phyloP scores from a whole-genome alignment of 2,113 vertebrate genomes.

The Stigmatopora nigra region DNA sequence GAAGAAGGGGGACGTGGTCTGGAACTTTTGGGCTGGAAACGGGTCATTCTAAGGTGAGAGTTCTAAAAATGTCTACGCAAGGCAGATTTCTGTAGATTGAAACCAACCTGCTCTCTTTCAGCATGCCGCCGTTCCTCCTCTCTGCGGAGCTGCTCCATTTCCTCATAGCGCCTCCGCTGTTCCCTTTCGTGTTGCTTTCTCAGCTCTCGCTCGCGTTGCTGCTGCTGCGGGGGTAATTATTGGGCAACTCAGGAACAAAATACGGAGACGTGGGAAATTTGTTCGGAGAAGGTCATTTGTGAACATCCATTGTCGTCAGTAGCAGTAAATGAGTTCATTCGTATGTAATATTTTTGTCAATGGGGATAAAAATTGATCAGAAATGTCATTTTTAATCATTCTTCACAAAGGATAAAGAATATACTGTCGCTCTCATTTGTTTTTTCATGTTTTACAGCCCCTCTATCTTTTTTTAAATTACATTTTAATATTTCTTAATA shows the following conservation, averaged over 20 bases:
- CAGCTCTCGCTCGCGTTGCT: slow-evolving; percentile 84
- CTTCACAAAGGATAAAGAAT: neutral
- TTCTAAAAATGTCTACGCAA: neutral
- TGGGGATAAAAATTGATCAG: no score
- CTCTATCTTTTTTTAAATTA: no score
- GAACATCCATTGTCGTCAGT: no score
- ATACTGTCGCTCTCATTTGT: neutral
- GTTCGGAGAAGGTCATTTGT: no score
- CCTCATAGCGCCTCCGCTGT: slow-evolving; percentile 82
- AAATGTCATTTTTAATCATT: neutral
- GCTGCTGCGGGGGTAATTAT: slow-evolving; percentile 71
- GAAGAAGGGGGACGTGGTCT: slow-evolving; percentile 16
- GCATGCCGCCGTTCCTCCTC: slow-evolving; percentile 89
- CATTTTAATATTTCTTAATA: no score
- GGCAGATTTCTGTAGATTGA: neutral
- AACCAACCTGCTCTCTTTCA: slow-evolving; percentile 86
- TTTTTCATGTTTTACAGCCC: no score
- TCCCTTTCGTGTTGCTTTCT: slow-evolving; percentile 90
- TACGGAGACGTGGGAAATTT: no score
- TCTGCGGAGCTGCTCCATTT: slow-evolving; percentile 80
- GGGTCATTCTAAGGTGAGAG: neutral
- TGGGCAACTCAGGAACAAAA: neutral
- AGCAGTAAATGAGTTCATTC: no score
- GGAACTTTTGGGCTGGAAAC: slow-evolving; percentile 8
- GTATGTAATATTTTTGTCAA: no score